Percentiles rank a stretch among this genome's conserved stretches.
Conservation (phyloP, 2,888 invertebrate genomes). For the Gryllus longicercus region DNA sequence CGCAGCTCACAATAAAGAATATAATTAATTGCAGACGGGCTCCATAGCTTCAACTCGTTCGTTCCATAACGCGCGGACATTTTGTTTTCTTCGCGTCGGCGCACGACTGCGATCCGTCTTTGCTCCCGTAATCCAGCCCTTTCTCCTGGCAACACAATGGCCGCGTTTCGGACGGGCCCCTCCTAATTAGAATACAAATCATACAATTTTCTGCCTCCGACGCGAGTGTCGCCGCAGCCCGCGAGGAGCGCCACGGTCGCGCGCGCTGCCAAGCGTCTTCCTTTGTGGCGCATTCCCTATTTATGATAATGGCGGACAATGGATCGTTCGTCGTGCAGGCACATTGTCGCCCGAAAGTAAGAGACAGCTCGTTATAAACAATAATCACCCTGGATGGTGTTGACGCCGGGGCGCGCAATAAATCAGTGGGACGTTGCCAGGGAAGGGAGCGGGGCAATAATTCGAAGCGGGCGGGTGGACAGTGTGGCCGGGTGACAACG, state of each 20-base stretch:
- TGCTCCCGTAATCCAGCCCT: slow-evolving; percentile 1
- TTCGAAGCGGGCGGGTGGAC: not conserved
- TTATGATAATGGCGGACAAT: slow-evolving; percentile 17
- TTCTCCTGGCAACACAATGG: not conserved
- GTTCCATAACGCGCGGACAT: not conserved
- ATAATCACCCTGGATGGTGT: not conserved
- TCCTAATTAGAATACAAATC: slow-evolving; percentile 17
- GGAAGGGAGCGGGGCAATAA: not conserved
- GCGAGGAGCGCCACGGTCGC: not conserved
- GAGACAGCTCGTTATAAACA: slow-evolving; percentile 17
- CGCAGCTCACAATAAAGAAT: not conserved
- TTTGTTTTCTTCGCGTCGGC: not conserved
- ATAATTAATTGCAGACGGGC: not conserved
- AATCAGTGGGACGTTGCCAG: not conserved
- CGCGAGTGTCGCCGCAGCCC: not conserved
- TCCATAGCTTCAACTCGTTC: not conserved
- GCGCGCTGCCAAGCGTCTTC: not conserved
- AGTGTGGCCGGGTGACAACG: not conserved
- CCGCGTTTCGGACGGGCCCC: not conserved
- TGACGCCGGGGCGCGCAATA: not conserved
- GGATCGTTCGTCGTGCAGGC: not conserved
- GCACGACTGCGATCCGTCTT: not conserved
- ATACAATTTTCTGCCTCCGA: slow-evolving; percentile 1
- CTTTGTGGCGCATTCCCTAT: not conserved
- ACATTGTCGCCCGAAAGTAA: slow-evolving; percentile 3